A percentile compares a stretch with the other conserved stretches of the same genome.
Evolutionary conservation across 2,888 invertebrate genomes (phyloP).

Genomic region (Scaptomyza cyrtandrae): DNA sequence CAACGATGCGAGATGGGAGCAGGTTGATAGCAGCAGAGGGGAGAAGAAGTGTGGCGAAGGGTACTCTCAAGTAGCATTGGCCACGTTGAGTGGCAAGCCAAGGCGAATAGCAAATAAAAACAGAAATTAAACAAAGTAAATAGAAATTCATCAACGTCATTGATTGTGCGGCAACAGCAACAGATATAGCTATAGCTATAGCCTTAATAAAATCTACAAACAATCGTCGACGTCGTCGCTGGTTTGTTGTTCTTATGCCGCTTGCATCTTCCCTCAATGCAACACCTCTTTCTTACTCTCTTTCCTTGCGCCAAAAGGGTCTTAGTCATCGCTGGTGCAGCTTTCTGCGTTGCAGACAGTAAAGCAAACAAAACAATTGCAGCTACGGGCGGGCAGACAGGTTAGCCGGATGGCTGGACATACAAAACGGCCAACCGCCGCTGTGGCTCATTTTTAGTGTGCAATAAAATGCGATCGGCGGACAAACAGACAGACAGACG

Average conservation of each 20-base stretch:
- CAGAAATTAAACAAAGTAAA: conserved; percentile 80
- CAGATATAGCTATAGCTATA: conserved; percentile 7
- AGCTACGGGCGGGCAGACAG: conserved; percentile 41
- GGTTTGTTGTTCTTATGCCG: conserved; percentile 54
- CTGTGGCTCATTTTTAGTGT: conserved; percentile 69
- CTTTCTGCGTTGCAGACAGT: conserved; percentile 61
- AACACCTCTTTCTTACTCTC: neutral
- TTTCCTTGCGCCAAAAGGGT: neutral
- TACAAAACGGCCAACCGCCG: conserved; percentile 23
- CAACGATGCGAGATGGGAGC: conserved; percentile 2
- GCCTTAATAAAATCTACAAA: conserved; percentile 76
- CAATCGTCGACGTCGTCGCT: conserved; percentile 50
- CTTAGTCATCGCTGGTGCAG: conserved; percentile 23
- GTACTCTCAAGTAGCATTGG: conserved; percentile 3
- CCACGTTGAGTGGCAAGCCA: conserved; percentile 57
- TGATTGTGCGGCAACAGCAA: conserved; percentile 32
- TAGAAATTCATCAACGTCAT: conserved; percentile 81
- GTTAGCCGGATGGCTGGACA: conserved; percentile 30
- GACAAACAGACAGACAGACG: neutral
- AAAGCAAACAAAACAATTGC: conserved; percentile 74
- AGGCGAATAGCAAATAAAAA: conserved; percentile 79
- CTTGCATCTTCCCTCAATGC: conserved; percentile 10
- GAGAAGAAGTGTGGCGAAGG: neutral
- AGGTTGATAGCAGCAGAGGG: neutral
- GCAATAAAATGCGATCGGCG: conserved; percentile 70